Base-by-base conservation (phyloP, 1,140 invertebrate genomes). In the Monomorium pharaonis region DNA sequence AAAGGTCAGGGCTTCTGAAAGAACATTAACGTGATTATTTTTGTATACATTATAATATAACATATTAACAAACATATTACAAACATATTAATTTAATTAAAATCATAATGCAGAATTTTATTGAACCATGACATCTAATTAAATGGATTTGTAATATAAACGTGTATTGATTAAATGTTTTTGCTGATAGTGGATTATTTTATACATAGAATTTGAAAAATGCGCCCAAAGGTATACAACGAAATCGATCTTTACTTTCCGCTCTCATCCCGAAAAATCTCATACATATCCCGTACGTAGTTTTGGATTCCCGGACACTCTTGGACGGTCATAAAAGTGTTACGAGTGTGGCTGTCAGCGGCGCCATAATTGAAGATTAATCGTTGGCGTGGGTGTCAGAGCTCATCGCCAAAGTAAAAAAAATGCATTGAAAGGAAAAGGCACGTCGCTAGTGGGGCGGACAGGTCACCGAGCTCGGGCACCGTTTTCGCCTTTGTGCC, bases 341-440 rank as follows among this genome's bases (percentile, higher is more conserved):
- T 92, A 93, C 91, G 91, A 92, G 90, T 89, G 81, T 30, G 62
- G 72, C 89, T 92, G 92, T 92, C 92, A 91, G 74, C 87, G 87
- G 76, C 70, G 77, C 89, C 80, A 93, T 93, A 93, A 92, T 92
- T 88, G 92, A 92, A 93, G 92, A 93, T 93, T 93, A 92, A 93
- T 93, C 92, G 90, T 75, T 63, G n/a, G 62, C 27, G 88, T 88
- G 78, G 91, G 86, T 88, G 84, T 87, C 74, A 72, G 70, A 72
- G 58, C 78, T 77, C 72, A 86, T 89, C 62, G 85, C 49, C n/a
- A 86, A 84, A 89, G 86, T 81, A 81, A 86, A 81, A 67, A 86
- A 90, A 89, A 86, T 56, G 72, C 51, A 78, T 47, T 63, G 77
- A 84, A 81, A 84, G 63, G 60, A 56, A 86, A 75, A 62, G 77